phyloP scores from a whole-genome alignment of 2,113 vertebrate genomes.

The Saimiri boliviensis region DNA sequence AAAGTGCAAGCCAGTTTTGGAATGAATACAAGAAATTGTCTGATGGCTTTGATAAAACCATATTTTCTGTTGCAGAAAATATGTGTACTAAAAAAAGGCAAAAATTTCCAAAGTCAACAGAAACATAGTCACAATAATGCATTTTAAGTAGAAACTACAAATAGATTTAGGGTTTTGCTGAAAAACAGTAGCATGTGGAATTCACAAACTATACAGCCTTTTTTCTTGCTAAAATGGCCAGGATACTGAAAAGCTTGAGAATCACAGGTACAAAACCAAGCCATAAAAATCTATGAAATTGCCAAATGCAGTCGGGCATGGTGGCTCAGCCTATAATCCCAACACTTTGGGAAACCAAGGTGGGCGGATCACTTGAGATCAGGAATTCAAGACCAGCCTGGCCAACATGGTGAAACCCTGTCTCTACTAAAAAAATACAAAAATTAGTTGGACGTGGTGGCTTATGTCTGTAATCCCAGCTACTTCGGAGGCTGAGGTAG shows the following conservation, averaged over 20 bases:
- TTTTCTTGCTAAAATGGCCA: background rate
- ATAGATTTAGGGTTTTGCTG: background rate
- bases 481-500: too few species aligned
- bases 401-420: too few species aligned
- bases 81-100: background rate
- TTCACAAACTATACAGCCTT: background rate
- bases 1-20: background rate
- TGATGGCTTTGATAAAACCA: background rate
- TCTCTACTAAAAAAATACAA: too few species aligned
- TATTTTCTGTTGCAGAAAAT: background rate
- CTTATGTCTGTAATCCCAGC: too few species aligned
- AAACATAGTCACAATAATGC: background rate
- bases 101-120: background rate
- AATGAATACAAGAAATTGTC: background rate
- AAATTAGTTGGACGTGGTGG: too few species aligned
- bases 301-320: background rate
- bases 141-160: constrained; percentile 29
- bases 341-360: too few species aligned
- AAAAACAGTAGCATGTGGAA: background rate
- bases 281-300: background rate
- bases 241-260: background rate
- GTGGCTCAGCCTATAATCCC: too few species aligned
- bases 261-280: background rate
- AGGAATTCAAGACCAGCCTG: too few species aligned
- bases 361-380: too few species aligned